Percentiles rank a stretch among this genome's conserved stretches.
Evolutionary conservation across 2,113 vertebrate species (phyloP).

Genomic region (Cepphus grylle): DNA sequence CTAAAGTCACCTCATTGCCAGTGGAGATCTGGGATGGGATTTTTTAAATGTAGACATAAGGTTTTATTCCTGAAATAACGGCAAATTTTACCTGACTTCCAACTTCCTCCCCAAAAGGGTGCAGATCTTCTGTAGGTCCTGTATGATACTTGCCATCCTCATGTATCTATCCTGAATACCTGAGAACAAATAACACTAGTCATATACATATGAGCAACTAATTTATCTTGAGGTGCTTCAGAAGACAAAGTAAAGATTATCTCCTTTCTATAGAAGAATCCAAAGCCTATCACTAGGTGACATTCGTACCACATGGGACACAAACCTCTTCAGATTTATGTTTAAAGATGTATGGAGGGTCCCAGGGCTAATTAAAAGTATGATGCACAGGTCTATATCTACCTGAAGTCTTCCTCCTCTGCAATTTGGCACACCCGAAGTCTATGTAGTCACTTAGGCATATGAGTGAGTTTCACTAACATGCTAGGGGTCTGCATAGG

Average conservation of each 20-base stretch:
- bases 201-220: not conserved
- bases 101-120: not conserved
- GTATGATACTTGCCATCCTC: not conserved
- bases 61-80: not conserved
- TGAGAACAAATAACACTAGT: not conserved
- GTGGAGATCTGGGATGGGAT: not conserved
- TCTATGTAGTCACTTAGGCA: rapidly evolving
- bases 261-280: not conserved
- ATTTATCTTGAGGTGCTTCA: not conserved
- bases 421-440: not conserved
- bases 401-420: not conserved
- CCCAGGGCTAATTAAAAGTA: not conserved
- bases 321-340: not conserved
- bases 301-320: too few species aligned
- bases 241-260: not conserved
- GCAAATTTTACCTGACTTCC: not conserved
- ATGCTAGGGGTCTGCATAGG: not conserved
- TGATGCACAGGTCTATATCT: not conserved
- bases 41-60: not conserved
- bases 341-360: not conserved
- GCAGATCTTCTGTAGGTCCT: not conserved
- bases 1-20: not conserved
- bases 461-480: not conserved
- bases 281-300: not conserved
- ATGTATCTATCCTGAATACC: rapidly evolving